Conservation (phyloP, 23 tunicate species). For the Corella eumyota region DNA sequence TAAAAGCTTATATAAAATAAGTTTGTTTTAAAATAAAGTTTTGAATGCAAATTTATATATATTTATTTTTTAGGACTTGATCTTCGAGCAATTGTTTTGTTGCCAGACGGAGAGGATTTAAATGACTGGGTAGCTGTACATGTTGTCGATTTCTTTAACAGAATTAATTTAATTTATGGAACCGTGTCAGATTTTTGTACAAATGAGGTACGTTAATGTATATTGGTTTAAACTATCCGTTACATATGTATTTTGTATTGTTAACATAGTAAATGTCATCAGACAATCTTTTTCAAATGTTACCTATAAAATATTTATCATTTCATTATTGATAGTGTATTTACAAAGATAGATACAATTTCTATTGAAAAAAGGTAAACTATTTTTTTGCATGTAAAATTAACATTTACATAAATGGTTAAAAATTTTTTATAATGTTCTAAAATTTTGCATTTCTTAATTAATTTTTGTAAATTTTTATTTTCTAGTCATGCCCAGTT, state of each 20-base stretch:
- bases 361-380: too few species aligned
- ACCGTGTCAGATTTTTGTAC: conserved; percentile 95
- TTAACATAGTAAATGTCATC: too few species aligned
- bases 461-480: not conserved
- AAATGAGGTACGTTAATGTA: conserved; percentile 41
- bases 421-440: too few species aligned
- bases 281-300: too few species aligned
- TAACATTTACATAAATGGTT: too few species aligned
- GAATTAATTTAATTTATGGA: conserved; percentile 93
- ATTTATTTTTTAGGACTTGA: conserved; percentile 48
- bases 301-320: not conserved
- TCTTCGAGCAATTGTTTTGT: conserved; percentile 71
- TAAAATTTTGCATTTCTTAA: not conserved
- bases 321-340: not conserved
- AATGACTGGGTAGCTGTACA: conserved; percentile 99
- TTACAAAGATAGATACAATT: too few species aligned
- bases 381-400: too few species aligned
- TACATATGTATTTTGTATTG: not conserved
- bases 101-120: conserved; percentile 91
- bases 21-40: too few species aligned
- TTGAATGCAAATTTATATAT: not conserved
- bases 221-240: not conserved
- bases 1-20: too few species aligned
- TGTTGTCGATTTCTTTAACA: conserved; percentile 97
- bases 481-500: conserved; percentile 71